These are phyloP conservation scores for Exephanes ischioxanthus DNA, from an alignment of 2,888 invertebrate species.

Conservation along the genomic window DNA sequence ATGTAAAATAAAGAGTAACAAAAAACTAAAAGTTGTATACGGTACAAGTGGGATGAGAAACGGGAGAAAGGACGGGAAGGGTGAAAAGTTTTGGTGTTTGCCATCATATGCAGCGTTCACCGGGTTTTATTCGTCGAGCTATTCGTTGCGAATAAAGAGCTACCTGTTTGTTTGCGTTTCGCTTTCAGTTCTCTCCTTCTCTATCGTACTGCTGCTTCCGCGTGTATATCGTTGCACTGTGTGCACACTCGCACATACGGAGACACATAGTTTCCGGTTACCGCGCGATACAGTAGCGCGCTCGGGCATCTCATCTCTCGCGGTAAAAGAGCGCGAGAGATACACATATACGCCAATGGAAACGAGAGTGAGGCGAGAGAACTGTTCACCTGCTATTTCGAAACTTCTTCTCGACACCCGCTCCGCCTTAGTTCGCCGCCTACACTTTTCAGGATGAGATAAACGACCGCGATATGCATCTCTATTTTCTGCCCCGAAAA, in stretches of 20 bases:
- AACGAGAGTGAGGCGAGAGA: conserved; percentile 14
- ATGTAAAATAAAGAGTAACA: background rate
- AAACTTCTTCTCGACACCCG: background rate
- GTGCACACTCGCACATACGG: conserved; percentile 47
- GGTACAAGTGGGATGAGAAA: background rate
- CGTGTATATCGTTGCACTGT: conserved; percentile 38
- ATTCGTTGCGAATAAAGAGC: conserved; percentile 79
- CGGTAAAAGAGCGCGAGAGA: conserved; percentile 21
- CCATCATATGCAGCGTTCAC: conserved; percentile 58
- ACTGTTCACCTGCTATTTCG: conserved; percentile 14
- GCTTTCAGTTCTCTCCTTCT: conserved; percentile 69
- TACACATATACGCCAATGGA: background rate
- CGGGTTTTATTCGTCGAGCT: conserved; percentile 77
- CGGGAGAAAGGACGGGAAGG: conserved; percentile 5
- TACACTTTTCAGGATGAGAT: background rate
- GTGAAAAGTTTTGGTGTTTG: conserved; percentile 73
- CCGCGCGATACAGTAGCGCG: conserved; percentile 35
- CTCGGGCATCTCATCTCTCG: conserved; percentile 41
- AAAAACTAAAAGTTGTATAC: background rate
- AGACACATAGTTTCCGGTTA: conserved; percentile 54
- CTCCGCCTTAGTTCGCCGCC: background rate
- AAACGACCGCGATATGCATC: background rate
- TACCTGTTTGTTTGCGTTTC: conserved; percentile 81
- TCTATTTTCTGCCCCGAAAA: background rate
- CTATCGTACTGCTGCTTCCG: background rate